Conservation (phyloP, 2,797 vertebrate species). For the Chlorospingus semifuscus region DNA sequence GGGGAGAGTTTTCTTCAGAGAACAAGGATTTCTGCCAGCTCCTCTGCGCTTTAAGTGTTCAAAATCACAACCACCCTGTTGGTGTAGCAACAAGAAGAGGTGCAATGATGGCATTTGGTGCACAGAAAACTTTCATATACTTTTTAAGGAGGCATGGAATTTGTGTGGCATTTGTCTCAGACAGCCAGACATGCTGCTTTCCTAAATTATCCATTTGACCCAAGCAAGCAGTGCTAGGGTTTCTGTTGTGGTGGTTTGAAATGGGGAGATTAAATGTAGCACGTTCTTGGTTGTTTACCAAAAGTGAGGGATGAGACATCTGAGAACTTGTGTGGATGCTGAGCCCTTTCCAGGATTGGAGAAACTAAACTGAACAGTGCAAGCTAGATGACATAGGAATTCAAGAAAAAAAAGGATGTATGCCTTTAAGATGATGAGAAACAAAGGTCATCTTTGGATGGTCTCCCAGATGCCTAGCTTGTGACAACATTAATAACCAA, state of each 20-base stretch:
- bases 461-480: background rate
- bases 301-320: background rate
- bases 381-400: background rate
- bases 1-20: background rate
- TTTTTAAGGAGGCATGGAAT: background rate
- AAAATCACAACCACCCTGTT: background rate
- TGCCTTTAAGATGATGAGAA: background rate
- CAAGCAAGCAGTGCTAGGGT: background rate
- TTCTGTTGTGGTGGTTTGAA: background rate
- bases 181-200: background rate
- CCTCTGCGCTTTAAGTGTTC: background rate
- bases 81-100: background rate
- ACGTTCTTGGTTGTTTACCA: background rate
- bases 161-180: background rate
- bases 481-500: background rate
- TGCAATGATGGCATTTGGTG: background rate
- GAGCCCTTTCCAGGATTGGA: background rate
- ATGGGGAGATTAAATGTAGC: background rate
- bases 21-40: background rate
- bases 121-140: background rate
- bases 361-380: background rate
- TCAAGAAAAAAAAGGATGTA: background rate
- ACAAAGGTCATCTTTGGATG: background rate
- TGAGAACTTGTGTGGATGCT: background rate
- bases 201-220: background rate